Conservation (phyloP, 2,888 invertebrate genomes). For the Eumerus sabulonum region DNA sequence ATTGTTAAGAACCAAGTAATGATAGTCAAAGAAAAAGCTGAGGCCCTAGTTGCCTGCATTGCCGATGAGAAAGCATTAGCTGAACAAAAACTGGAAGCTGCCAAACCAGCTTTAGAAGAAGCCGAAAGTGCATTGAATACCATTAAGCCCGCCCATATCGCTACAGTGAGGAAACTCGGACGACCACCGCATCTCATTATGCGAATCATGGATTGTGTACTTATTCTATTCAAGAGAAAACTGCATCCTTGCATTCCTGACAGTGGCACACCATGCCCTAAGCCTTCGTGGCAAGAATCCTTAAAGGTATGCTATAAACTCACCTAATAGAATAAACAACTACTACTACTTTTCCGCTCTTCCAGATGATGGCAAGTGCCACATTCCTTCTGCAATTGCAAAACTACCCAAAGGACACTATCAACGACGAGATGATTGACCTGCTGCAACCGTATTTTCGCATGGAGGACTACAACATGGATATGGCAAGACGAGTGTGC, state of each 20-base stretch:
- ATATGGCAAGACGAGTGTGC: slow-evolving; percentile 96
- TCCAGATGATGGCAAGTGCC: slow-evolving; percentile 95
- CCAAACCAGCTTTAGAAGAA: slow-evolving; percentile 96
- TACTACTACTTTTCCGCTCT: slow-evolving; percentile 19
- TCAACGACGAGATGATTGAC: slow-evolving; percentile 98
- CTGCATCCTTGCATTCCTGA: slow-evolving; percentile 91
- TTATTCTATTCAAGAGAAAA: slow-evolving; percentile 94
- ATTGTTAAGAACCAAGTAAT: slow-evolving; percentile 97
- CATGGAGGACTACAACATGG: slow-evolving; percentile 98
- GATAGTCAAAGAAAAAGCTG: slow-evolving; percentile 97
- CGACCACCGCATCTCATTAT: slow-evolving; percentile 97
- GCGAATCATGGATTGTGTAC: slow-evolving; percentile 98
- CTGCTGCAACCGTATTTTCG: slow-evolving; percentile 93
- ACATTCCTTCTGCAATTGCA: slow-evolving; percentile 94
- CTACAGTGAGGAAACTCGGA: slow-evolving; percentile 95
- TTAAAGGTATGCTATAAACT: slow-evolving; percentile 83
- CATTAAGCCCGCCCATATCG: slow-evolving; percentile 97
- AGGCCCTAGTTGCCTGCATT: slow-evolving; percentile 90
- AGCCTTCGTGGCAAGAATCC: slow-evolving; percentile 98
- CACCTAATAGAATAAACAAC: not conserved
- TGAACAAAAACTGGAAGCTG: slow-evolving; percentile 95
- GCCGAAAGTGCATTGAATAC: slow-evolving; percentile 97
- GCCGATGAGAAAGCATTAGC: slow-evolving; percentile 94
- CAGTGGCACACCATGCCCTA: slow-evolving; percentile 88
- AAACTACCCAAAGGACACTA: slow-evolving; percentile 97